Evolutionary conservation across 1,140 invertebrate genomes (phyloP), one percentile per base, ranked within the genome.

Genomic region (Danaus plexippus): DNA sequence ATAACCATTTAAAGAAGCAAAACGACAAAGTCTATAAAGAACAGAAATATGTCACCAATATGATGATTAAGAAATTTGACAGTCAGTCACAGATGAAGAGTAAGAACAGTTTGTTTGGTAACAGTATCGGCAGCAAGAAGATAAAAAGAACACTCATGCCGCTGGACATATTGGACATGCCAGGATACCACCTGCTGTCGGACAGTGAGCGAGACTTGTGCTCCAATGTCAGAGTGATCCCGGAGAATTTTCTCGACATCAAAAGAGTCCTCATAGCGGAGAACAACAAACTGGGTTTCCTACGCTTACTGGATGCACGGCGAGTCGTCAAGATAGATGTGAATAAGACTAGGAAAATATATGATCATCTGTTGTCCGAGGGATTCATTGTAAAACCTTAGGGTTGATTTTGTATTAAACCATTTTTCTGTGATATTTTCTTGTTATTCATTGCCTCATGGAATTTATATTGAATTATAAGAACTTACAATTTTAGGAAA

Each of bases 341-440:
- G 1, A 97, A 97, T 83, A 97, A 97, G 86, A 97, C 95, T 2
- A 90, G 95, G 54, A 95, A 95, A 79, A 90, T 97, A 46, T 97
- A 94, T 88, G 95, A 97, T 82, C 94, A 94, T 81, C 87, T 97
- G 3, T 73, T 93, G 6, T 76, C 90, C 52, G 89, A 93, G 73
- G 94, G 93, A 9, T 90, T 92, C 71, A 92, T 96, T 54, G 59
- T 49, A n/a, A 68, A 63, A 43, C 57, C 58, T 41, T 51, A 49
- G 12, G 22, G 22, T 32, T 32, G 22, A 32, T 32, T 32, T 32
- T 32, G 22, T 32, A 32, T 32, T 32, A 32, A 32, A 32, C 22
- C 7, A 6, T 32, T 32, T 32, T 32, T 32, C 22, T 32, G 22
- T 32, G 22, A 6, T 32, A 32, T 8, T 7, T 32, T 32, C 7